phyloP scores from a whole-genome alignment of 1,140 invertebrate genomes.

The Diprion similis region DNA sequence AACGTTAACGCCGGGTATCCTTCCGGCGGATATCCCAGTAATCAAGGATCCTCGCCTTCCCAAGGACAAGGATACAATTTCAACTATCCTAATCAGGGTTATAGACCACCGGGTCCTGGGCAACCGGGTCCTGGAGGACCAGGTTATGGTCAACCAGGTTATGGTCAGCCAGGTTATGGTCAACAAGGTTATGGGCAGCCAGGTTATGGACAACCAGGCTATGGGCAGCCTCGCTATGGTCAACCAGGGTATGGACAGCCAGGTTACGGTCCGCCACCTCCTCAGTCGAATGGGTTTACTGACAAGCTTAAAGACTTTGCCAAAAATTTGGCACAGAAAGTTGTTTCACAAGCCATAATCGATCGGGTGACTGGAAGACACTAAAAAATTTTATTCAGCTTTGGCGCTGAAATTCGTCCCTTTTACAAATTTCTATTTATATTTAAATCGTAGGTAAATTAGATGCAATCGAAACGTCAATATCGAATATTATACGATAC shows the following conservation, averaged over 20 bases:
- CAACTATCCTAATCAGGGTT: slow-evolving; percentile 3
- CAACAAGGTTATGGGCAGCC: slow-evolving; percentile 19
- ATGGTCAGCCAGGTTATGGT: slow-evolving; percentile 24
- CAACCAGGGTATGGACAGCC: slow-evolving; percentile 34
- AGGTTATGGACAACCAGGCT: neutral
- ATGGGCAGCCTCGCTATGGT: slow-evolving; percentile 24
- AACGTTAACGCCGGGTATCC: slow-evolving; percentile 22
- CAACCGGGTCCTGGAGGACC: slow-evolving; percentile 17
- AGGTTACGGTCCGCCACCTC: slow-evolving; percentile 25
- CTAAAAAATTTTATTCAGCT: neutral
- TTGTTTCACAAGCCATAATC: slow-evolving; percentile 46
- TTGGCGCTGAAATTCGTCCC: neutral
- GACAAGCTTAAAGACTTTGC: slow-evolving; percentile 47
- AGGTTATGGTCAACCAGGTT: slow-evolving; percentile 22
- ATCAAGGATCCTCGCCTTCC: slow-evolving; percentile 14
- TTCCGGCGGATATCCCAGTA: slow-evolving; percentile 22
- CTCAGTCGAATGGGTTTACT: slow-evolving; percentile 44
- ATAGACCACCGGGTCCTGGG: neutral
- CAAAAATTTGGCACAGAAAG: slow-evolving; percentile 43
- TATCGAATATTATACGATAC: too few species aligned
- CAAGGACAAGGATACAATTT: neutral
- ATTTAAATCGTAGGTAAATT: too few species aligned
- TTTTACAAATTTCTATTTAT: too few species aligned
- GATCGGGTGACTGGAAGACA: slow-evolving; percentile 46
- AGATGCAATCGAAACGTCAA: too few species aligned